A percentile compares a stretch with the other conserved stretches of the same genome.
These are phyloP conservation scores for Heliconius cydno DNA, from an alignment of 2,888 invertebrate species.

Conservation along the genomic window DNA sequence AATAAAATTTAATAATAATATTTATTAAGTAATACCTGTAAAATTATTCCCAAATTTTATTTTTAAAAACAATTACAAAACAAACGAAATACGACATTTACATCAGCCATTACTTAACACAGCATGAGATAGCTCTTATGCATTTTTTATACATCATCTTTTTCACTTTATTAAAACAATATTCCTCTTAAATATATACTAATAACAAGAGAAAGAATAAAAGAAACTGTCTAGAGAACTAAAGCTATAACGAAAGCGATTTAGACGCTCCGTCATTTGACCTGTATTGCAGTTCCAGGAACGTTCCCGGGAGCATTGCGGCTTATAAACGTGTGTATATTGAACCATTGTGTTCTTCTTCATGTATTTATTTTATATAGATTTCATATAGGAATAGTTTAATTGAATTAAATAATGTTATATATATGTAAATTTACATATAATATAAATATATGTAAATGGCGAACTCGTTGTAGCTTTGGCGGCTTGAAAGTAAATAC, in stretches of 20 bases:
- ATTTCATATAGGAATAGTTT: background rate
- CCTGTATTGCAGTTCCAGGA: conserved; percentile 32
- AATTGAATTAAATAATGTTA: background rate
- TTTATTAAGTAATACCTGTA: too few relatives aligned
- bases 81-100: background rate
- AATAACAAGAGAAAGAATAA: conserved; percentile 24
- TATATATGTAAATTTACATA: background rate
- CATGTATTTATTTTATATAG: conserved; percentile 26
- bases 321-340: conserved; percentile 22
- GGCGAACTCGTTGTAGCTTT: background rate
- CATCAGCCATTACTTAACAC: background rate
- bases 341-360: conserved; percentile 1
- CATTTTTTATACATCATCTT: background rate
- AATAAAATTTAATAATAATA: background rate
- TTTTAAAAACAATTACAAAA: too few relatives aligned
- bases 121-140: background rate
- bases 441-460: background rate
- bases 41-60: too few relatives aligned
- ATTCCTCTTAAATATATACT: background rate
- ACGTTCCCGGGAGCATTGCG: conserved; percentile 35
- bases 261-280: conserved; percentile 32
- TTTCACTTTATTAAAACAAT: background rate
- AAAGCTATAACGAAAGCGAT: conserved; percentile 31
- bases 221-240: conserved; percentile 20
- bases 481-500: too few relatives aligned